Evolutionary conservation across 2,113 vertebrate genomes (phyloP).

Genomic region (Clarias macrocephalus): DNA sequence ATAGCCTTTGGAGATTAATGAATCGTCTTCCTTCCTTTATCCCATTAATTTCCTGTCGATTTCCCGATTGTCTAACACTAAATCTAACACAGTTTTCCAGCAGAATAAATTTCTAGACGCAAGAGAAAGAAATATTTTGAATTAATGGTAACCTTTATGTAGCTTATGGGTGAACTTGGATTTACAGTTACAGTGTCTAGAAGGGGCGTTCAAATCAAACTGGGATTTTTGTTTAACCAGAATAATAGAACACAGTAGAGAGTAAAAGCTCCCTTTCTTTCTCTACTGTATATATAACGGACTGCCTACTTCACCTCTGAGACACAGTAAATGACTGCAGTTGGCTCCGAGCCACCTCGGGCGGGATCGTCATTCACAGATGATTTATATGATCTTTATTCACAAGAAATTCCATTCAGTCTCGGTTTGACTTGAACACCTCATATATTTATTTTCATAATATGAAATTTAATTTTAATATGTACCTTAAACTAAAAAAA

Average conservation of each 20-base stretch:
- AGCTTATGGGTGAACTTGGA: not conserved
- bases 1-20: slow-evolving; percentile 60
- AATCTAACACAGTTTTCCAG: slow-evolving; percentile 54
- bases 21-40: slow-evolving; percentile 62
- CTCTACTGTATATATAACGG: too few species aligned
- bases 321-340: too few species aligned
- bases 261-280: too few species aligned
- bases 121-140: not conserved
- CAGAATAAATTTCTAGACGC: not conserved
- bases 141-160: not conserved
- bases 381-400: too few species aligned
- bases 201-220: too few species aligned
- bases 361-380: too few species aligned
- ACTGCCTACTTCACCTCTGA: too few species aligned
- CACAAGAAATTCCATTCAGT: too few species aligned
- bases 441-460: too few species aligned
- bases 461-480: not conserved
- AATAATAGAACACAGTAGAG: not conserved
- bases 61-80: slow-evolving; percentile 54
- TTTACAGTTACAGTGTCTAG: not conserved
- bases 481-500: not conserved
- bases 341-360: too few species aligned
- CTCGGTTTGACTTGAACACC: too few species aligned
- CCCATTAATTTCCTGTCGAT: slow-evolving; percentile 66
- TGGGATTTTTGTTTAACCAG: not conserved